phyloP scores from a whole-genome alignment of 2,113 vertebrate genomes.

The Deroptyus accipitrinus region DNA sequence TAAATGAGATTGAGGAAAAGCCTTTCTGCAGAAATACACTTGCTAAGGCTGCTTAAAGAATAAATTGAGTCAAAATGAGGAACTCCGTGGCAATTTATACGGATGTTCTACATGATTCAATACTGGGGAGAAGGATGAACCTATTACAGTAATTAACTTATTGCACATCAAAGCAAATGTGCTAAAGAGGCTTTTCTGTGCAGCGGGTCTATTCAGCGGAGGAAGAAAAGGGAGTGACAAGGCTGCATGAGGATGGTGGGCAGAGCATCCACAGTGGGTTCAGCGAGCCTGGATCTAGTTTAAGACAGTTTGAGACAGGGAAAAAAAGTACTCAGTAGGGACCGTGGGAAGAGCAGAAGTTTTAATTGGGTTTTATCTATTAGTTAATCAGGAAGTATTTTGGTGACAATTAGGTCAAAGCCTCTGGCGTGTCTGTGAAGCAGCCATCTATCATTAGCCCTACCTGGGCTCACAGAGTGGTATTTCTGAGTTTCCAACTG shows the following conservation, averaged over 20 bases:
- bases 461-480: conserved; percentile 46
- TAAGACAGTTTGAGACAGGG: neutral
- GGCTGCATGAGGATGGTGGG: neutral
- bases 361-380: conserved; percentile 57
- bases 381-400: conserved; percentile 64
- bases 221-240: neutral
- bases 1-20: conserved; percentile 3
- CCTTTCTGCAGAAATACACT: conserved; percentile 38
- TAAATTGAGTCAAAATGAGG: conserved; percentile 66
- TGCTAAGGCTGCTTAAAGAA: conserved; percentile 50
- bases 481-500: conserved; percentile 30
- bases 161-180: conserved; percentile 25
- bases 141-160: conserved; percentile 63
- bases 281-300: neutral
- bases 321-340: neutral
- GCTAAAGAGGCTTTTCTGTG: neutral
- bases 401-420: conserved; percentile 55
- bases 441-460: conserved; percentile 57
- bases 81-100: conserved; percentile 53
- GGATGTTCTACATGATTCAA: conserved; percentile 24
- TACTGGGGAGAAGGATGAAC: conserved; percentile 34
- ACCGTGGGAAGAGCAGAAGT: neutral
- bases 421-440: conserved; percentile 38
- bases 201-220: neutral
- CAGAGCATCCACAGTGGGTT: neutral